These are phyloP conservation scores for Lumbricus terrestris DNA, from an alignment of 2,888 invertebrate genomes.

Conservation along the genomic window DNA sequence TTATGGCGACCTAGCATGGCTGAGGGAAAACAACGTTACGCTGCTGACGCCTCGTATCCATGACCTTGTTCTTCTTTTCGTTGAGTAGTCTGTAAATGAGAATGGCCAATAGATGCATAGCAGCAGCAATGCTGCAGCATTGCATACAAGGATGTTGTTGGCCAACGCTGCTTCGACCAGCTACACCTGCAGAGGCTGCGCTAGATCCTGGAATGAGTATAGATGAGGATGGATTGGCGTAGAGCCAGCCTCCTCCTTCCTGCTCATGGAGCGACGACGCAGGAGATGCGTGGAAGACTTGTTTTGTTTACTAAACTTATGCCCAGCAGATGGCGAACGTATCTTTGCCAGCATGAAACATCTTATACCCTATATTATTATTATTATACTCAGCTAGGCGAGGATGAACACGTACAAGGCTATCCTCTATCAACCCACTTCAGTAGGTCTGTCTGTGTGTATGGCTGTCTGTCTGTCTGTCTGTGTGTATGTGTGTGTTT, in stretches of 20 bases:
- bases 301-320: conserved; percentile 3
- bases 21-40: too few species aligned
- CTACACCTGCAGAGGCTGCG: neutral
- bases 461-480: neutral
- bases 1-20: too few species aligned
- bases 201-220: neutral
- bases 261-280: neutral
- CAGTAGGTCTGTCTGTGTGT: neutral
- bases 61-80: neutral
- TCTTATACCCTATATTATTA: too few species aligned
- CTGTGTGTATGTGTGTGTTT: too few species aligned
- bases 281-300: neutral
- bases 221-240: neutral
- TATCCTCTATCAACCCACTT: neutral
- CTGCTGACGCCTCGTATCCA: too few species aligned
- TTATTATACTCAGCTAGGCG: neutral
- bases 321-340: neutral
- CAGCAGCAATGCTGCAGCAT: neutral
- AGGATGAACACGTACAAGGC: neutral
- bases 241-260: neutral
- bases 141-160: neutral
- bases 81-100: neutral
- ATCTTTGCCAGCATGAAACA: neutral
- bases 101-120: too few species aligned
- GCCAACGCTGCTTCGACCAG: neutral